Evolutionary conservation across 2,797 vertebrate species (phyloP).

Genomic region (Trachurus trachurus): DNA sequence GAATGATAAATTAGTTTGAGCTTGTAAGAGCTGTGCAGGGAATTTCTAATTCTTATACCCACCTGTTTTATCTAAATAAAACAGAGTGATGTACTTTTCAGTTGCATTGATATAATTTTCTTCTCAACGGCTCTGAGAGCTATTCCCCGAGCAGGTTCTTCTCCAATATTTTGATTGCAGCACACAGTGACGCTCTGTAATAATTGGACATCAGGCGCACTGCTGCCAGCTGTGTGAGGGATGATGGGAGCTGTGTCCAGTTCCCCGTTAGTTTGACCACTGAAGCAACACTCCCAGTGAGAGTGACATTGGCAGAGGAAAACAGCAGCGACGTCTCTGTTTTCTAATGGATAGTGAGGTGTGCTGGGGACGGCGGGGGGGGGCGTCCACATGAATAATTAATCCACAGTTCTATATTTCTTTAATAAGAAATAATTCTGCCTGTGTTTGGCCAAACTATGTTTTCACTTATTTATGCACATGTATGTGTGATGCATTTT

Average conservation of each 20-base stretch:
- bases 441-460: constrained; percentile 53
- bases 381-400: constrained; percentile 63
- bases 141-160: constrained; percentile 24
- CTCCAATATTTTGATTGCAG: constrained; percentile 43
- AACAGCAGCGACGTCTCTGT: constrained; percentile 3
- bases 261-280: constrained; percentile 45
- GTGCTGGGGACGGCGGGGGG: not conserved
- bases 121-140: constrained; percentile 15
- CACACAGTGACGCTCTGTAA: constrained; percentile 23
- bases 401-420: constrained; percentile 59
- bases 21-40: constrained; percentile 12
- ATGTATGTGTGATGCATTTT: constrained; percentile 71
- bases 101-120: constrained; percentile 49
- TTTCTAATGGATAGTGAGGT: constrained; percentile 31
- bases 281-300: constrained; percentile 13
- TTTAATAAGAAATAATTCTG: constrained; percentile 72
- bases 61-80: constrained; percentile 38
- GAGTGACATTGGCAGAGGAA: not conserved
- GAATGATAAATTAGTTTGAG: not conserved
- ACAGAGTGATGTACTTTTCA: constrained; percentile 18
- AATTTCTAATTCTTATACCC: constrained; percentile 13
- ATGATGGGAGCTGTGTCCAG: constrained; percentile 28
- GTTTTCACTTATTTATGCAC: constrained; percentile 74
- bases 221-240: constrained; percentile 26
- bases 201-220: constrained; percentile 38